Evolutionary conservation across 2,113 vertebrate species (phyloP), one percentile per base, ranked within the genome.

Genomic region (Odocoileus virginianus): DNA sequence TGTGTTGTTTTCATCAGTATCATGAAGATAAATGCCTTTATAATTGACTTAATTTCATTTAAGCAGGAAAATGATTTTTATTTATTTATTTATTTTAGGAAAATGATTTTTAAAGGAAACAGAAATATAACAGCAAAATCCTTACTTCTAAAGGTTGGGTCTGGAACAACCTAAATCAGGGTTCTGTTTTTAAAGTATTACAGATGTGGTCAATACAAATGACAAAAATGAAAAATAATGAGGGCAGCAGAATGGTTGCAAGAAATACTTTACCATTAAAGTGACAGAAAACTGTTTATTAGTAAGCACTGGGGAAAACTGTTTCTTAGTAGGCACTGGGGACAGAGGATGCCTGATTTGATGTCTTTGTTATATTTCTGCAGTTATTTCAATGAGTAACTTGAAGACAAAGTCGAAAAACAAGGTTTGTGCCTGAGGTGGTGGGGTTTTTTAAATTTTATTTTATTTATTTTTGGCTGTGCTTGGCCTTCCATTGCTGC

Each of bases 91-190:
- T 50, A 45, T 14, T 50, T 50, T 50, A 58, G 60, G 78, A 60
- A 96, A 95, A 40, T 95, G 6, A 54, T 74, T 95, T 96, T 94
- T 57, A 91, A 61, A 96, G 84, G 33, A 88, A 95, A n/a, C 79
- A 91, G 91, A 89, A 96, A 14, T 71, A n/a, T 30, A 86, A 58
- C 15, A 36, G 43, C 7, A 8, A 54, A 89, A 84, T 2, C 3
- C 17, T 92, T 71, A 74, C 47, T 40, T 76, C 33, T 45, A 23
- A 84, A 4, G 7, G 11, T 25, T 47, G 7, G 14, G 9, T n/a
- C 40, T 94, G 13, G 85, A 96, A 81, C 17, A 67, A 45, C 52
- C 82, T 88, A 93, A 94, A 30, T 57, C 47, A 87, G 15, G 33
- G 50, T 86, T 89, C 40, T 79, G 6, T 71, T 95, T 96, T 89